Conservation (phyloP, 2,797 vertebrate genomes). For the Silurus lanzhouensis region DNA sequence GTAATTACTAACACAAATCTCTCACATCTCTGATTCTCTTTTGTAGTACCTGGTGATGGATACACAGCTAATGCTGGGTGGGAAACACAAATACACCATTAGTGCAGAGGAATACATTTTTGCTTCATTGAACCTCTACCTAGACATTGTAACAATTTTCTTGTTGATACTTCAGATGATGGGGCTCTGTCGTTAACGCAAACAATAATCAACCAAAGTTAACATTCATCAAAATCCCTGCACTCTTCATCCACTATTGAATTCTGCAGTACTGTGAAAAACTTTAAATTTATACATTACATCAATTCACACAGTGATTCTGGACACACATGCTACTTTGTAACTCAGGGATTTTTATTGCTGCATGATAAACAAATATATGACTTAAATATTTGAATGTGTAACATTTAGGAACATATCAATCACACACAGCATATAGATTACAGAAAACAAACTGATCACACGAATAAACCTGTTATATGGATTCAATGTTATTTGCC, state of each 20-base stretch:
- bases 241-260: background rate
- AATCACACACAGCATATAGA: background rate
- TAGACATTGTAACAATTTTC: conserved; percentile 80
- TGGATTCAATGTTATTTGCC: background rate
- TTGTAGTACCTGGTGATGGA: conserved; percentile 83
- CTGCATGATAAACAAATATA: conserved; percentile 8
- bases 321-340: background rate
- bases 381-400: background rate
- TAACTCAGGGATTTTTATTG: conserved; percentile 4
- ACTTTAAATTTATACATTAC: background rate
- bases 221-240: background rate
- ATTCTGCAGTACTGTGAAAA: background rate
- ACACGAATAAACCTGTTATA: background rate
- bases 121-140: conserved; percentile 80
- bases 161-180: conserved; percentile 77
- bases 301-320: background rate
- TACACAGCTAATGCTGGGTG: conserved; percentile 79
- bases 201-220: background rate
- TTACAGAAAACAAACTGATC: no score
- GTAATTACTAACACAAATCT: background rate
- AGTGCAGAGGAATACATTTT: conserved; percentile 84
- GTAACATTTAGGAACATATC: no score
- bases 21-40: conserved; percentile 13
- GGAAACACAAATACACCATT: conserved; percentile 74
- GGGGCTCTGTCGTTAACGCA: conserved; percentile 62